These are phyloP conservation scores for Micropoecilia bifurca DNA, from an alignment of 2,797 vertebrate genomes.

Conservation along the genomic window DNA sequence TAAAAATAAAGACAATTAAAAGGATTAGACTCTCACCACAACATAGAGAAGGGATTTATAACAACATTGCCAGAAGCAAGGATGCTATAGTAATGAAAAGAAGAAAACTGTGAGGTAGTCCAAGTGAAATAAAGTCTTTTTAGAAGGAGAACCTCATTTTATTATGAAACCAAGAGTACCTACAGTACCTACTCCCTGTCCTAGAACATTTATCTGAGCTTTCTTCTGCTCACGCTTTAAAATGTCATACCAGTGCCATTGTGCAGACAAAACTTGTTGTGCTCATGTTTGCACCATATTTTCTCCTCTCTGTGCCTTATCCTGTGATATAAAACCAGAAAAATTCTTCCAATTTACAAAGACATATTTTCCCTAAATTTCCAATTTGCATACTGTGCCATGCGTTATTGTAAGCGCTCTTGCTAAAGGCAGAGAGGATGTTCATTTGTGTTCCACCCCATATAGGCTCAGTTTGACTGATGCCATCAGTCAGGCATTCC, in stretches of 20 bases:
- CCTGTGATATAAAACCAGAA: background rate
- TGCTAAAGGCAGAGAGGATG: background rate
- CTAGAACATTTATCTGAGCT: background rate
- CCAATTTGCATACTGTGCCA: background rate
- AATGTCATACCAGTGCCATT: background rate
- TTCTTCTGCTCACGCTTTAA: background rate
- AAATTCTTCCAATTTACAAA: background rate
- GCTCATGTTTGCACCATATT: background rate
- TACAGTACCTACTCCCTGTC: background rate
- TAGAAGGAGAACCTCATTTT: background rate
- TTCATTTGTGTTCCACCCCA: background rate
- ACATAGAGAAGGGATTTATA: background rate
- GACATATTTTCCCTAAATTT: background rate
- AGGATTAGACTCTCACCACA: background rate
- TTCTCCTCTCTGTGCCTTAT: background rate
- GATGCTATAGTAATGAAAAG: background rate
- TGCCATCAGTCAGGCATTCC: background rate
- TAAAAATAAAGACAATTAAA: background rate
- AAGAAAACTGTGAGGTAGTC: background rate
- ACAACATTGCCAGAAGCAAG: background rate
- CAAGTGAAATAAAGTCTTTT: background rate
- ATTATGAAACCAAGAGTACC: background rate
- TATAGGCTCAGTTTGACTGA: background rate
- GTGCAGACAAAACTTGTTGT: background rate
- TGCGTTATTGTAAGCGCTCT: background rate